Evolutionary conservation across 2,888 invertebrate genomes (phyloP).

Genomic region (Lasioglossum malachurum): DNA sequence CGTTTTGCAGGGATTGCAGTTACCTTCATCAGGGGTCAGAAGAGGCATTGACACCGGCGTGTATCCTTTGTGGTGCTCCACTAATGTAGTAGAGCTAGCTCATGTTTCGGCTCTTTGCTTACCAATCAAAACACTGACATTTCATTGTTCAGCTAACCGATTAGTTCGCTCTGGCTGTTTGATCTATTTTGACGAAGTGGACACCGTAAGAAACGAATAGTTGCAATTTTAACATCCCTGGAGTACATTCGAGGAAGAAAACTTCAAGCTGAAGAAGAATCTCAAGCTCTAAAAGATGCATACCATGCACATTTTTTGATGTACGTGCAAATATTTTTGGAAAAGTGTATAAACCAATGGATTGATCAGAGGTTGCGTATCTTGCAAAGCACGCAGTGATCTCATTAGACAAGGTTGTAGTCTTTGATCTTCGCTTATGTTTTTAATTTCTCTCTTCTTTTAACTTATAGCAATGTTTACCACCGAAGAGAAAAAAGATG

Average conservation of each 20-base stretch:
- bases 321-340: neutral
- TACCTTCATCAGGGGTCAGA: neutral
- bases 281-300: neutral
- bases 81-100: neutral
- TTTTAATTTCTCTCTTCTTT: conserved; percentile 69
- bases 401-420: conserved; percentile 76
- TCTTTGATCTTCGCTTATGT: conserved; percentile 78
- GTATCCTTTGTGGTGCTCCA: neutral
- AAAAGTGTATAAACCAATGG: conserved; percentile 71
- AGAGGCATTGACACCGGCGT: neutral
- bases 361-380: conserved; percentile 59
- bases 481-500: neutral
- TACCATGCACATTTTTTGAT: neutral
- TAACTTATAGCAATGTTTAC: too few species aligned
- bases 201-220: neutral
- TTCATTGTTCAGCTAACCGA: neutral
- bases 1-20: neutral
- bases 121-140: neutral
- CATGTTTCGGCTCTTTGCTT: neutral
- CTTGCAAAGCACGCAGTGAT: conserved; percentile 66
- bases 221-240: neutral
- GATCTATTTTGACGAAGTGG: neutral
- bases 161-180: neutral
- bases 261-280: neutral
- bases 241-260: neutral